Base-by-base conservation (phyloP, 2,113 vertebrate genomes). In the Eurypyga helias region DNA sequence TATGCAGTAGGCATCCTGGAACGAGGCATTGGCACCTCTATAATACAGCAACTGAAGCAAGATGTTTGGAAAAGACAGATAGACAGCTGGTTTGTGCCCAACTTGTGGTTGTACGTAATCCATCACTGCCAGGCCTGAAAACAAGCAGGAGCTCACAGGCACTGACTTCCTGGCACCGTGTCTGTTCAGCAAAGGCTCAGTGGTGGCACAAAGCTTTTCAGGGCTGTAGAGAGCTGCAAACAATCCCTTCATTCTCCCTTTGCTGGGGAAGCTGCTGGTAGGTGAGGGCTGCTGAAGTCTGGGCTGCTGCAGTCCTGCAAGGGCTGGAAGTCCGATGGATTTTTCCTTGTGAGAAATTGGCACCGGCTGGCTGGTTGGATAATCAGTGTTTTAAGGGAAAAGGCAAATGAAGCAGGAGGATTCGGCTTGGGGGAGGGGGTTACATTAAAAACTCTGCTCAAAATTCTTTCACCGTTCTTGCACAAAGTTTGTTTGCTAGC, bases 1-100 rank as follows among this genome's bases (percentile, higher is more conserved):
- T 72, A 80, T 92, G 83, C 83, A 83, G 87, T 4, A 91, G 81
- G 93, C 94, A 91, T 95, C 87, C 94, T 85, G 87, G 77, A 96
- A 85, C 66, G 54, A 95, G 94, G 66, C 92, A 73, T 7, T 97
- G 94, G 91, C 95, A 96, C 92, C 73, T 97, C 91, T 87, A 9
- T 91, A 93, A 85, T 80, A 66, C 66, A 91, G 77, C 69, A 92
- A 80, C 77, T 43, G 89, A 90, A 97, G 94, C 80, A 95, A 97
- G 96, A 97, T 94, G 94, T 97, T 97, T 93, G 95, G 94, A 87
- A 82, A 81, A 93, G 88, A 81, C 90, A 84, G 94, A 96, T 75
- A 95, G 95, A 91, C 96, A 96, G 91, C 97, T 96, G 94, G 97
- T 96, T 95, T 91, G 87, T 97, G 96, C 95, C 96, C 96, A 95